Evolutionary conservation across 1,140 invertebrate species (phyloP), one percentile per base, ranked within the genome.

Genomic region (Neodiprion lecontei): DNA sequence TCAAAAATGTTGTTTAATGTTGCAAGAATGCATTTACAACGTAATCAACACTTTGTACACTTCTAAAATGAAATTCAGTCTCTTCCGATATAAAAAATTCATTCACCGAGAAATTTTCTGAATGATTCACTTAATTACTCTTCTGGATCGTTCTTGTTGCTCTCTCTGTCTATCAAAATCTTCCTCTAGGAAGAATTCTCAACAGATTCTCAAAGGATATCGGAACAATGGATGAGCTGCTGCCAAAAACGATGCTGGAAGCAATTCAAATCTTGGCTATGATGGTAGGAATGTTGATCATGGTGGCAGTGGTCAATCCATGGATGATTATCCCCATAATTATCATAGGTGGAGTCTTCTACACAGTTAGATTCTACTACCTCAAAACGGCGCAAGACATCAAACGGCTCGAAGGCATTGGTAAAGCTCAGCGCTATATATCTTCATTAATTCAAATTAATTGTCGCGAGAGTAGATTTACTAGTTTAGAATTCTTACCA

Each of bases 191-290:
- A 79, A 89, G 93, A 70, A 92, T 95, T 61, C 85, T 95, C n/a
- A 96, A 96, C 85, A 85, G 94, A 77, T 96, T 95, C 86, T 94
- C 94, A 0, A 94, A 94, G 84, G 95, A 96, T 82, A 90, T 95
- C 81, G 95, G 96, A 77, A 92, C 94, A 28, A 91, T 96, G 77
- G 96, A 97, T 86, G 95, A 97, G 83, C 70, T 91, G 10, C 83
- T 98, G 8, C 96, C 96, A 61, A 89, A 86, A 79, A 85, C 90
- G 14, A 90, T 94, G 79, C 90, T 95, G 78, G 95, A 96, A 80
- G 85, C 88, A 0, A 70, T 90, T 48, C 92, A 94, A 73, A 81
- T 88, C 67, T 81, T 80, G 61, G 78, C 83, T 2, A 78, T 87
- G 17, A 84, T 89, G 80, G 21, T 80, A 9, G 88, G 85, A 49